These are phyloP conservation scores for Dryas iulia DNA, from an alignment of 1,140 invertebrate species.

Conservation along the genomic window DNA sequence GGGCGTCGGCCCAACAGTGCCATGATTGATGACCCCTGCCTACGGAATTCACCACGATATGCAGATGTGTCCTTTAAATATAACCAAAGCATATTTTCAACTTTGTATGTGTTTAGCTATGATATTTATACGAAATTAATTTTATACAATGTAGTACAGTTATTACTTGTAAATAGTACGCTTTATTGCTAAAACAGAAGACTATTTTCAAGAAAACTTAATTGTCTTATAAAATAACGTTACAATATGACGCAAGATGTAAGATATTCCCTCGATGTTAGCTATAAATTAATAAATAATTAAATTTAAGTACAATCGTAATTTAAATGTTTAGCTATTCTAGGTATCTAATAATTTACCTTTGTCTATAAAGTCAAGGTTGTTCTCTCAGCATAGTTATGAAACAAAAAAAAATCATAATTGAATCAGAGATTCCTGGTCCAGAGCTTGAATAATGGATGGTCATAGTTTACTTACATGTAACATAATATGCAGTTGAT, in stretches of 20 bases:
- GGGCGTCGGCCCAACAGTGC: constrained; percentile 53
- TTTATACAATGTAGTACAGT: neutral
- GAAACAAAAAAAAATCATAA: constrained; percentile 19
- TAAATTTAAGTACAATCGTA: neutral
- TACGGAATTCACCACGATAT: constrained; percentile 21
- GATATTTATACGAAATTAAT: constrained; percentile 5
- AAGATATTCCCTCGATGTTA: constrained; percentile 56
- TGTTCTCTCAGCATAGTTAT: neutral
- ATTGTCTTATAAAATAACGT: neutral
- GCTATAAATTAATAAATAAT: constrained; percentile 55
- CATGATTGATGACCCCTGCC: constrained; percentile 68
- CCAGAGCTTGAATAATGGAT: constrained; percentile 57
- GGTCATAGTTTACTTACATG: constrained; percentile 61
- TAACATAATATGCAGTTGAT: constrained; percentile 71
- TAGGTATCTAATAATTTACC: constrained; percentile 41
- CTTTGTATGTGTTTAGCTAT: constrained; percentile 1
- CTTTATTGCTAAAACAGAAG: constrained; percentile 15
- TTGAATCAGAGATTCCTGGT: constrained; percentile 26
- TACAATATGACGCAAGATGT: constrained; percentile 61
- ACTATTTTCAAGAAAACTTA: neutral
- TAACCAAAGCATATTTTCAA: neutral
- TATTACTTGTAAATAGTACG: constrained; percentile 12
- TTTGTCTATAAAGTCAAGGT: neutral
- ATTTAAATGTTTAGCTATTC: neutral
- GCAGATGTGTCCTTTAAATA: constrained; percentile 21